Base-by-base conservation (phyloP, 2,888 invertebrate species). In the Cerceris rybyensis region DNA sequence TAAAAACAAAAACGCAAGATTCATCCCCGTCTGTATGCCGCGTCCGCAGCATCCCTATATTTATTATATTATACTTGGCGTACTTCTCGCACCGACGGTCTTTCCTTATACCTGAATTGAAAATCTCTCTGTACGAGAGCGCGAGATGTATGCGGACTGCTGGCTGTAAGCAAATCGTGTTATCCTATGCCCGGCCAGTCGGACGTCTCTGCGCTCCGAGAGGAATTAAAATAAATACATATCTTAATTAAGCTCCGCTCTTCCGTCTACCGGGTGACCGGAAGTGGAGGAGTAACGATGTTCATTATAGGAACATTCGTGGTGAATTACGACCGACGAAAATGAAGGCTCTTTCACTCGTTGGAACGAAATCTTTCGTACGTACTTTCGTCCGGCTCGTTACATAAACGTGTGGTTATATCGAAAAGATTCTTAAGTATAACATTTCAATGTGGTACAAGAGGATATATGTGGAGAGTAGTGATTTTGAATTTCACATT, bases 211-310 rank as follows among this genome's bases (percentile, higher is more conserved):
- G 80, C 84, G 83, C 71, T 88, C 87, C 86, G 87, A 87, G 86
- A 87, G 88, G 86, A 91, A 91, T 91, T 92, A 91, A 91, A 92
- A 92, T 91, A 90, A 91, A 91, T 91, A 90, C 91, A 91, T 91
- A 91, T 91, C 91, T 91, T 91, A 91, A 91, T 91, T 91, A 91
- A 91, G 91, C 88, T 79, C 87, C 72, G 87, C 84, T 88, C 86
- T 81, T 65, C 69, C 85, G 79, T 86, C 85, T 88, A 87, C 83
- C 81, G 82, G 86, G 81, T 87, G 88, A 86, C 86, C 79, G 49
- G 69, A 79, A 79, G 65, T 57, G 41, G 52, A 63, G 50, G 28
- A 39, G 28, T n/a, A n/a, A 63, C 8, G 9, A 6, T 39, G 13
- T 28, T 28, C 16, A 39, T 46, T 16, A 11, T 16, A 46, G 6